Evolutionary conservation across 2,888 invertebrate species (phyloP), one percentile per base, ranked within the genome.

Genomic region (Himalopsyche japonica): DNA sequence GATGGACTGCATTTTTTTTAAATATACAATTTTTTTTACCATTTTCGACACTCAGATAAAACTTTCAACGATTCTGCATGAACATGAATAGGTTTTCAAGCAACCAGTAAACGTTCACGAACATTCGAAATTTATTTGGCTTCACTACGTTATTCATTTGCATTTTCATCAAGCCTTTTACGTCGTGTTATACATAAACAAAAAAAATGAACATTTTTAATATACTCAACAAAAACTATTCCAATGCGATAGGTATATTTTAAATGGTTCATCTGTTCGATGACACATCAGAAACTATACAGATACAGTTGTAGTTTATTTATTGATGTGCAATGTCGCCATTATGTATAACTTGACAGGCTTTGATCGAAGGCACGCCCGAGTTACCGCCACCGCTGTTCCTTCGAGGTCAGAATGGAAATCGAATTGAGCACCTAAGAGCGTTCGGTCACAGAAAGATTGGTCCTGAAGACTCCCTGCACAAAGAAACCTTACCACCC

Each of bases 371-470:
- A 84, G 84, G 83, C 49, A 83, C 85, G 5, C 77, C 85, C 8
- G 86, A 87, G 81, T 86, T 87, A 47, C 84, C 86, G 3, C 43
- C 70, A 47, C 83, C 84, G 27, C 83, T 86, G 84, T 77, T 86
- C 43, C 85, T 80, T 32, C 84, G 84, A 30, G 87, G 85, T 34
- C 85, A 86, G 77, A 87, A 86, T 77, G 87, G 87, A 81, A 87
- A 87, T 80, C 83, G 86, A 80, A 84, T 85, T 34, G 87, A 87
- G 82, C 84, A 85, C 78, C 43, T 87, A 80, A 83, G 86, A 82
- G 77, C 80, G 30, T 86, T 87, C 77, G 82, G 87, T 79, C 85
- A 87, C 81, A 86, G 87, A 83, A 86, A 86, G 82, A 86, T 87
- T 32, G 86, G 86, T 84, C 87, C 87, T 47, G 86, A 85, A 77